Percentiles rank a stretch among this genome's conserved stretches.
Evolutionary conservation across 2,888 invertebrate genomes (phyloP).

Genomic region (Drosophila anomalata): DNA sequence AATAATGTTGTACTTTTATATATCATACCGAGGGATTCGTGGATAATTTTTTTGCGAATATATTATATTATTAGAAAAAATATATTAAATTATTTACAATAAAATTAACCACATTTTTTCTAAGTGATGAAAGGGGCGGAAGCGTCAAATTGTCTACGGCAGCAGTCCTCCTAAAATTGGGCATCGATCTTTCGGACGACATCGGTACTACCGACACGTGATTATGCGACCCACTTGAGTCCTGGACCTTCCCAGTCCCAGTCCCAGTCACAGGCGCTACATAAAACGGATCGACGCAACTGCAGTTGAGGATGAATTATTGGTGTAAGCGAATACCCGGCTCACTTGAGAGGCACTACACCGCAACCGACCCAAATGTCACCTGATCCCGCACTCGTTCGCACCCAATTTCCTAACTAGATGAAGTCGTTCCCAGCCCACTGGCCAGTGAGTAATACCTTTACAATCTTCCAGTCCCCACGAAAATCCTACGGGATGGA

Average conservation of each 20-base stretch:
- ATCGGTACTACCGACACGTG: slow-evolving; percentile 68
- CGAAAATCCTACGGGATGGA: slow-evolving; percentile 36
- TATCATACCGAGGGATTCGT: not conserved
- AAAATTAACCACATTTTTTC: not conserved
- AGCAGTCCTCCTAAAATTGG: slow-evolving; percentile 26
- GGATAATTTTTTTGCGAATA: no score
- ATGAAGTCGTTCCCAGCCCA: slow-evolving; percentile 52
- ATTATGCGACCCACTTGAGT: slow-evolving; percentile 64
- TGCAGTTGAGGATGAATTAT: slow-evolving; percentile 78
- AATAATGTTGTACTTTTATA: not conserved
- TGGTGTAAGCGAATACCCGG: slow-evolving; percentile 68
- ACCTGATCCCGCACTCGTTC: slow-evolving; percentile 72
- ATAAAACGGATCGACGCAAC: slow-evolving; percentile 69
- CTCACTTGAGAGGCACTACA: slow-evolving; percentile 74
- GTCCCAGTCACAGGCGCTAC: slow-evolving; percentile 43
- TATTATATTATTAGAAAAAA: no score
- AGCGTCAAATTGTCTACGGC: slow-evolving; percentile 82
- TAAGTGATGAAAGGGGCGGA: slow-evolving; percentile 62
- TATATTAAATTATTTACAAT: not conserved
- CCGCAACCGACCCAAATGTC: slow-evolving; percentile 66
- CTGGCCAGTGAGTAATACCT: slow-evolving; percentile 39
- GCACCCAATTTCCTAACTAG: slow-evolving; percentile 58
- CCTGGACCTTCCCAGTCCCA: slow-evolving; percentile 30
- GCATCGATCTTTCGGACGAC: slow-evolving; percentile 47
- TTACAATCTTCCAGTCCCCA: not conserved